Percentiles rank a stretch among this genome's conserved stretches.
Conservation (phyloP, 1,140 invertebrate genomes). For the Asobara japonica region DNA sequence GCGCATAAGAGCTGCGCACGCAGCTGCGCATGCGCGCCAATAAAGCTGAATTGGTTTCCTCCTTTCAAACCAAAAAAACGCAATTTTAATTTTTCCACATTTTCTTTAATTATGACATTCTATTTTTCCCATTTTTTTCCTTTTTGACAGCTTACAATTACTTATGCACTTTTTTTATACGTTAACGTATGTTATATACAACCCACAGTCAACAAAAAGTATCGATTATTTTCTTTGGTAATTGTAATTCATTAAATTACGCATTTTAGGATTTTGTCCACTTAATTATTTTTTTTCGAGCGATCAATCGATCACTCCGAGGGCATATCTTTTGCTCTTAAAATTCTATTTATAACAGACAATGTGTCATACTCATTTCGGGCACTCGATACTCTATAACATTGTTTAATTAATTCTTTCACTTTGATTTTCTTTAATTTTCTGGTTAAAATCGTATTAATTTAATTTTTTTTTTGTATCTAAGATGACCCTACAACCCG, state of each 20-base stretch:
- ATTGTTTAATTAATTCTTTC: not conserved
- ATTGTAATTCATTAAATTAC: slow-evolving; percentile 20
- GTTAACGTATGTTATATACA: slow-evolving; percentile 54
- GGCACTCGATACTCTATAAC: slow-evolving; percentile 9
- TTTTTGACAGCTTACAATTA: slow-evolving; percentile 59
- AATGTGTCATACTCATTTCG: slow-evolving; percentile 15
- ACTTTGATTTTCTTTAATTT: not conserved
- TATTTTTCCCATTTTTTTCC: slow-evolving; percentile 35
- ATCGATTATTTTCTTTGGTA: slow-evolving; percentile 46
- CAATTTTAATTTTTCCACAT: not conserved
- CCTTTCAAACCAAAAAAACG: too few species aligned
- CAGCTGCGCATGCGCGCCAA: too few species aligned
- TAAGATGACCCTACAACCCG: not conserved
- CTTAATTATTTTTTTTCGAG: slow-evolving; percentile 41
- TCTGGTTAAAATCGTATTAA: not conserved
- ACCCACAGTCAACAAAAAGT: slow-evolving; percentile 34
- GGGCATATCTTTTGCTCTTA: slow-evolving; percentile 18
- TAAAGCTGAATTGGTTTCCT: too few species aligned
- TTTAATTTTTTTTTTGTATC: slow-evolving; percentile 28
- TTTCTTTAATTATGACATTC: slow-evolving; percentile 53
- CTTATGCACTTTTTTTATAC: slow-evolving; percentile 37
- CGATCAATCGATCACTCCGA: slow-evolving; percentile 5
- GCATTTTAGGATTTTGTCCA: slow-evolving; percentile 19
- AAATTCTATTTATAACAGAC: slow-evolving; percentile 8
- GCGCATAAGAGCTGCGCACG: too few species aligned